These are phyloP conservation scores for Albula goreensis DNA, from an alignment of 2,113 vertebrate species.

Conservation along the genomic window DNA sequence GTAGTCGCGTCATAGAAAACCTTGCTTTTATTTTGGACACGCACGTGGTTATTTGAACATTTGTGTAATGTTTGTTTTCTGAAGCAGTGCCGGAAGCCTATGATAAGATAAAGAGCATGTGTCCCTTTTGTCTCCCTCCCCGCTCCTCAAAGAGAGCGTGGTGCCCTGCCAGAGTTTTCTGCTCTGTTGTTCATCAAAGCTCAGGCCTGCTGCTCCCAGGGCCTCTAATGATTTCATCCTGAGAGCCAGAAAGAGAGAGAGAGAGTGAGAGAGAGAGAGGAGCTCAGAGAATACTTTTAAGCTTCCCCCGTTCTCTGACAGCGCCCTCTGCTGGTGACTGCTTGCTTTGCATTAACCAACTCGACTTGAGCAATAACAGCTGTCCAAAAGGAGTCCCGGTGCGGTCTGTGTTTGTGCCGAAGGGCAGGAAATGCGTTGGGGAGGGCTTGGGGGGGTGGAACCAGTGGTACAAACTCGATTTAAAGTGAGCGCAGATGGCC, in stretches of 20 bases:
- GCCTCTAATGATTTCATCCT: background rate
- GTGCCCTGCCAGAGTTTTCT: background rate
- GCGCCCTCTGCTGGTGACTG: constrained; percentile 38
- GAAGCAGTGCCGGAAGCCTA: background rate
- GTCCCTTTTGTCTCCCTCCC: background rate
- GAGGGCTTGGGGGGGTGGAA: too few species aligned
- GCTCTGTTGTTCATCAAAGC: background rate
- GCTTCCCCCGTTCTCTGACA: constrained; percentile 36
- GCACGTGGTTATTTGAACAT: too few species aligned
- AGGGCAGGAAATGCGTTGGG: background rate
- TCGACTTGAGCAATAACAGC: background rate
- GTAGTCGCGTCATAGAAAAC: too few species aligned
- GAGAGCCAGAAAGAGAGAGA: constrained; percentile 9
- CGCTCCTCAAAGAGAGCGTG: background rate
- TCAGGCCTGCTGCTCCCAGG: background rate
- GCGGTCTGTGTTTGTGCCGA: background rate
- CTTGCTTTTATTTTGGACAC: too few species aligned
- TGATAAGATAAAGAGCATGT: background rate
- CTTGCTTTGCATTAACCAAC: background rate
- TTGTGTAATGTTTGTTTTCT: background rate
- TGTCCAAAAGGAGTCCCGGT: background rate
- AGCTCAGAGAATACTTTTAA: constrained; percentile 28
- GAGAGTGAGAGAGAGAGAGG: constrained; percentile 1
- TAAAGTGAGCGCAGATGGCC: background rate
- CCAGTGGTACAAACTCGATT: background rate